A percentile compares a stretch with the other conserved stretches of the same genome.
Evolutionary conservation across 2,888 invertebrate species (phyloP).

Genomic region (Sarcophaga carnaria): DNA sequence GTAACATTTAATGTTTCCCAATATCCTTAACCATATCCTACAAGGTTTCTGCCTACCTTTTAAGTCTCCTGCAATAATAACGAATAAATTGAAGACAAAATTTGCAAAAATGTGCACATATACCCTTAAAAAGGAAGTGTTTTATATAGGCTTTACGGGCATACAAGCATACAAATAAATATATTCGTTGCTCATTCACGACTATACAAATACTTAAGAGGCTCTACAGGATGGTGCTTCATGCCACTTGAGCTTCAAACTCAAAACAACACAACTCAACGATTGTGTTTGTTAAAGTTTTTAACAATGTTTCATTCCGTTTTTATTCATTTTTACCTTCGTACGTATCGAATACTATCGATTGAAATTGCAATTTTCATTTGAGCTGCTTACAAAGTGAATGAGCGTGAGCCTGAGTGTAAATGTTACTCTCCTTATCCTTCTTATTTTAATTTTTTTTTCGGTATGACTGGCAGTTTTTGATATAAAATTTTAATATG

Average conservation of each 20-base stretch:
- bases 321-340: neutral
- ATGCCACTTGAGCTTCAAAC: constrained; percentile 13
- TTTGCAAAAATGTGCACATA: neutral
- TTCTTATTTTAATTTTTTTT: constrained; percentile 3
- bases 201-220: constrained; percentile 10
- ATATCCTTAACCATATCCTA: neutral
- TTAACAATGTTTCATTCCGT: neutral
- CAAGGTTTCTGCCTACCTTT: neutral
- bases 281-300: constrained; percentile 25
- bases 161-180: neutral
- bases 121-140: neutral
- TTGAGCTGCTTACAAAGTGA: neutral
- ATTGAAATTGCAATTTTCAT: neutral
- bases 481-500: constrained; percentile 56
- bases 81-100: neutral
- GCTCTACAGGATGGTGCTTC: constrained; percentile 14
- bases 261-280: neutral
- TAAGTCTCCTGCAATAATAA: neutral
- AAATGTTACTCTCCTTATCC: neutral
- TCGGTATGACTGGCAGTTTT: constrained; percentile 21
- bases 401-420: neutral
- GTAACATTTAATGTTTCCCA: neutral
- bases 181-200: neutral
- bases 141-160: neutral
- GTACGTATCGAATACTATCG: constrained; percentile 9